A percentile compares a stretch with the other conserved stretches of the same genome.
These are phyloP conservation scores for Chrysotoxum bicinctum DNA, from an alignment of 2,888 invertebrate species.

Conservation along the genomic window DNA sequence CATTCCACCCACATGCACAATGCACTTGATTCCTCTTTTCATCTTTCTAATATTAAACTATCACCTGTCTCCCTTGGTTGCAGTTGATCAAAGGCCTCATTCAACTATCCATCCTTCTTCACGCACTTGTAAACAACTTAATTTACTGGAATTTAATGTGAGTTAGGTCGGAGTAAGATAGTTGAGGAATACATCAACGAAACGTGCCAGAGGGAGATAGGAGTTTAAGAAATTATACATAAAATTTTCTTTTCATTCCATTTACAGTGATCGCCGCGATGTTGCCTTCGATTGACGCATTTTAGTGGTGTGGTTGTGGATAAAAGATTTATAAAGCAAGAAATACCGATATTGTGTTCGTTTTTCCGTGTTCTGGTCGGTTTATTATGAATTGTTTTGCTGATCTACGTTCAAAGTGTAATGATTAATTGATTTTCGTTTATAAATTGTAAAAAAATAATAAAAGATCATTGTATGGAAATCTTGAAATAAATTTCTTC, in stretches of 20 bases:
- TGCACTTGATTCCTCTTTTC: not conserved
- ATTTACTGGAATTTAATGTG: not conserved
- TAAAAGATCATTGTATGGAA: not conserved
- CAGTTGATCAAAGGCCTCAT: not conserved
- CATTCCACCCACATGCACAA: not conserved
- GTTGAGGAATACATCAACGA: conserved; percentile 48
- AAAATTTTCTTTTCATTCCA: not conserved
- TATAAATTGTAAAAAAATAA: not conserved
- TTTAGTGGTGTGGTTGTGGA: conserved; percentile 17
- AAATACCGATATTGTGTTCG: not conserved
- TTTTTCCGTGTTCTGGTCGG: conserved; percentile 1
- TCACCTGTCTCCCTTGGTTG: not conserved
- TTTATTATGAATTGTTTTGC: conserved; percentile 2
- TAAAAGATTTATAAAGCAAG: not conserved
- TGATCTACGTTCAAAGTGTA: not conserved
- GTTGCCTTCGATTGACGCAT: conserved; percentile 74
- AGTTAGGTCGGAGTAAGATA: not conserved
- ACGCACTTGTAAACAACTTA: conserved; percentile 55
- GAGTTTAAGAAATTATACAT: not conserved
- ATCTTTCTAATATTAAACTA: not conserved
- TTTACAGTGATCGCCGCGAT: conserved; percentile 76
- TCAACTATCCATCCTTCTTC: not conserved
- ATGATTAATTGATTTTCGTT: not conserved
- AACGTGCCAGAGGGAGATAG: conserved; percentile 51
- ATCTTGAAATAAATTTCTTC: not conserved